These are phyloP conservation scores for Lipophrys pholis DNA, from an alignment of 2,113 vertebrate species.

Conservation along the genomic window DNA sequence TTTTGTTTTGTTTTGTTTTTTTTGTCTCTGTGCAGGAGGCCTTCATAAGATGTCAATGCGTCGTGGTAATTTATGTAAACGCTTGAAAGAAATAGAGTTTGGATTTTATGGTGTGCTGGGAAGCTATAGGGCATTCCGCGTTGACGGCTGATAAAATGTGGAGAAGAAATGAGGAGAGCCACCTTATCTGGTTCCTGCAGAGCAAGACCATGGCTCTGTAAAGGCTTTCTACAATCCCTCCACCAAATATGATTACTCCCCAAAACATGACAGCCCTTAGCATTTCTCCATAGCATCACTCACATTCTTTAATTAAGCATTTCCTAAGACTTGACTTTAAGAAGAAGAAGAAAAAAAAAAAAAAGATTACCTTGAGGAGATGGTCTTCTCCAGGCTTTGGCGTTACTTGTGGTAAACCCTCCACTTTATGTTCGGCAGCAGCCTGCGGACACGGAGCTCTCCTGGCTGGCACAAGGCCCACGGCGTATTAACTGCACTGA, in stretches of 20 bases:
- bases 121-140: constrained; percentile 26
- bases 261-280: constrained; percentile 49
- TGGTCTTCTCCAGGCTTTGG: constrained; percentile 26
- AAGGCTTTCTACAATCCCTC: constrained; percentile 25
- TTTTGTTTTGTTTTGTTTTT: neutral
- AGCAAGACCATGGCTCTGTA: constrained; percentile 34
- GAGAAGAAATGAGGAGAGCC: constrained; percentile 38
- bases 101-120: constrained; percentile 26
- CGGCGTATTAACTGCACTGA: constrained; percentile 62
- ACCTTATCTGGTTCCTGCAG: constrained; percentile 69
- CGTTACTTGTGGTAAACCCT: neutral
- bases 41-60: constrained; percentile 23
- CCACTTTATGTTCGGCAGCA: constrained; percentile 29
- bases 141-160: constrained; percentile 50
- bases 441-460: constrained; percentile 30
- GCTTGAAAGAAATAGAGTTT: constrained; percentile 18
- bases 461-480: constrained; percentile 53
- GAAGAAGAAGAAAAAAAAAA: neutral
- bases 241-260: constrained; percentile 46
- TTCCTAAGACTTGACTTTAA: constrained; percentile 37
- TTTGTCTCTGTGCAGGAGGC: neutral
- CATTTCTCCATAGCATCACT: constrained; percentile 22
- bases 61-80: constrained; percentile 55
- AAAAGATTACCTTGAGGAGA: constrained; percentile 29
- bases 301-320: constrained; percentile 45